Evolutionary conservation across 1,140 invertebrate genomes (phyloP), one percentile per base, ranked within the genome.

Genomic region (Drosophila pandora): DNA sequence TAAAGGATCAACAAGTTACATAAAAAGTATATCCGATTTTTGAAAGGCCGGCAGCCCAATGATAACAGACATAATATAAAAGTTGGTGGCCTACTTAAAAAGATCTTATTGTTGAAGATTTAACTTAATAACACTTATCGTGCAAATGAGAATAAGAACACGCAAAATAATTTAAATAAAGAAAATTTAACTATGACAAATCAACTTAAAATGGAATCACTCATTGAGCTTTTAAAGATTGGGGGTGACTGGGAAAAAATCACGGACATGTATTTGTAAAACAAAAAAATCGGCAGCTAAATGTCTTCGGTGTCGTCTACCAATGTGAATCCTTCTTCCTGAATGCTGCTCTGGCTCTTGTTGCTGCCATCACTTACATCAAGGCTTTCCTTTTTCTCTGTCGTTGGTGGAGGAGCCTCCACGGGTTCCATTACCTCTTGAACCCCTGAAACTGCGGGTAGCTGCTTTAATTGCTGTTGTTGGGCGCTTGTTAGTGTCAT

Each of bases 101-200:
- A 62, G 74, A 88, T 87, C 83, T 88, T 87, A 88, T 88, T 87
- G 83, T 87, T 87, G 71, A 76, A 87, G 83, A 87, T 87, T 87
- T 82, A 82, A 79, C 70, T 88, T 88, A 69, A 88, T 72, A 82
- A 75, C 72, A 87, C 67, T 88, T 79, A 87, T 88, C 79, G 83
- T 79, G 82, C 82, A 82, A 67, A 87, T 68, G 58, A 49, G 58
- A 68, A 72, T 71, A 72, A 78, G 39, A 71, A 85, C 82, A 85
- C 69, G 74, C 70, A 87, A 85, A 85, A 87, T 78, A 75, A 82
- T 87, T 85, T 78, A 71, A 85, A 87, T 87, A 85, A 85, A 73
- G 55, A 68, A 85, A 87, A 77, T 78, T 87, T 75, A 87, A 75
- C 58, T 87, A 81, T 61, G 77, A 76, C 72, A 83, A 83, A 83